Evolutionary conservation across 2,888 invertebrate species (phyloP).

Genomic region (Cephalotes varians): DNA sequence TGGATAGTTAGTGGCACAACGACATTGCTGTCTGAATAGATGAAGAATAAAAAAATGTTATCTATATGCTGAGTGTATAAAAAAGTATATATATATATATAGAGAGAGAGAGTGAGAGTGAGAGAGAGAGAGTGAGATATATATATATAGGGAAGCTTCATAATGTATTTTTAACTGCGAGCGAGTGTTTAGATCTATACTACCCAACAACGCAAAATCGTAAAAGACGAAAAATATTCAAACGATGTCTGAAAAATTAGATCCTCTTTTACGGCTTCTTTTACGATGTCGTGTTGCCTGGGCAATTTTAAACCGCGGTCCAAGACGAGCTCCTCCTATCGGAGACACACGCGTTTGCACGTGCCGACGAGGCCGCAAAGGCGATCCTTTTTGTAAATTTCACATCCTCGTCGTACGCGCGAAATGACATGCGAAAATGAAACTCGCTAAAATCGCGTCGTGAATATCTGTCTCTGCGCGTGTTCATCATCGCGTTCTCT

Average conservation of each 20-base stretch:
- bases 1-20: slow-evolving; percentile 76
- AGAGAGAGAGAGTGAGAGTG: slow-evolving; percentile 1
- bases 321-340: slow-evolving; percentile 59
- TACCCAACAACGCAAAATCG: slow-evolving; percentile 22
- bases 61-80: slow-evolving; percentile 79
- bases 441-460: slow-evolving; percentile 33
- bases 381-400: slow-evolving; percentile 58
- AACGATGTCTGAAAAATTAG: slow-evolving; percentile 9
- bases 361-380: slow-evolving; percentile 40
- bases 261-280: slow-evolving; percentile 9
- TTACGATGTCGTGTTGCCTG: slow-evolving; percentile 14
- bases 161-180: slow-evolving; percentile 80
- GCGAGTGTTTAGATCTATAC: slow-evolving; percentile 76
- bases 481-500: slow-evolving; percentile 28
- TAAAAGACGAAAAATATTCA: slow-evolving; percentile 11
- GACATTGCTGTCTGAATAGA: slow-evolving; percentile 77
- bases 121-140: slow-evolving; percentile 41
- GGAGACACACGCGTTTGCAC: slow-evolving; percentile 34
- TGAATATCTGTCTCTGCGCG: slow-evolving; percentile 25
- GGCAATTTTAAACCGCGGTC: slow-evolving; percentile 68
- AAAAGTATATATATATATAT: slow-evolving; percentile 68
- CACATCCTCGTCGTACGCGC: slow-evolving; percentile 29
- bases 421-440: slow-evolving; percentile 14
- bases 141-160: slow-evolving; percentile 80
- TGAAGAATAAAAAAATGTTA: slow-evolving; percentile 69